Evolutionary conservation across 2,113 vertebrate genomes (phyloP).

Genomic region (Rhineura floridana): DNA sequence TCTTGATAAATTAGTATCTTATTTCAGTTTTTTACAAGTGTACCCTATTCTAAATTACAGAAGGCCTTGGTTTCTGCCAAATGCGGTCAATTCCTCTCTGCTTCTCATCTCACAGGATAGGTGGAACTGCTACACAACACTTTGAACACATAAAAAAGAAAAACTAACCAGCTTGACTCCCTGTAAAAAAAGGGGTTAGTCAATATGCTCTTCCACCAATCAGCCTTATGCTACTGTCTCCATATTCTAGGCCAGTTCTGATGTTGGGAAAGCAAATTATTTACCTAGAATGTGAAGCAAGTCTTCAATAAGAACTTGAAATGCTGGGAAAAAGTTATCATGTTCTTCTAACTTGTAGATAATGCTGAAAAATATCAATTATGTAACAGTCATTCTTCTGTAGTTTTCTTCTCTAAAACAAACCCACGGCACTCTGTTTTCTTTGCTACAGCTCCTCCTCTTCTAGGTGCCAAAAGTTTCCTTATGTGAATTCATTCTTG

Average conservation of each 20-base stretch:
- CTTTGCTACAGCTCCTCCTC: neutral
- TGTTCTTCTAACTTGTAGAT: slow-evolving; percentile 87
- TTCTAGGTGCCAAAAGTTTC: neutral
- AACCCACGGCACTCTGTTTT: neutral
- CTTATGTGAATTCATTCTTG: neutral
- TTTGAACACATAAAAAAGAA: neutral
- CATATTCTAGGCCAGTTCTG: too few relatives aligned
- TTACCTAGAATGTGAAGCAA: slow-evolving; percentile 85
- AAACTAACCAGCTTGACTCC: neutral
- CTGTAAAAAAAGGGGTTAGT: neutral
- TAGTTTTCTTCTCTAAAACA: neutral
- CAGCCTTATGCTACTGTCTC: neutral
- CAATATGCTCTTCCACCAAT: neutral
- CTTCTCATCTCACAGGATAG: neutral
- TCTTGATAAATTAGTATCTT: too few relatives aligned
- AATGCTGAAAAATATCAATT: slow-evolving; percentile 74
- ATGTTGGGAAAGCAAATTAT: slow-evolving; percentile 21
- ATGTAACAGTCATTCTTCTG: neutral
- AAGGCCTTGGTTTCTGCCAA: neutral
- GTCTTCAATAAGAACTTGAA: slow-evolving; percentile 82
- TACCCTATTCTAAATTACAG: too few relatives aligned
- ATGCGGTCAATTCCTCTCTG: neutral
- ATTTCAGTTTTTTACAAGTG: too few relatives aligned
- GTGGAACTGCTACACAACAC: neutral
- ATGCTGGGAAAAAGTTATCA: slow-evolving; percentile 88